A percentile compares a stretch with the other conserved stretches of the same genome.
Evolutionary conservation across 1,140 invertebrate species (phyloP).

Genomic region (Heliconius himera): DNA sequence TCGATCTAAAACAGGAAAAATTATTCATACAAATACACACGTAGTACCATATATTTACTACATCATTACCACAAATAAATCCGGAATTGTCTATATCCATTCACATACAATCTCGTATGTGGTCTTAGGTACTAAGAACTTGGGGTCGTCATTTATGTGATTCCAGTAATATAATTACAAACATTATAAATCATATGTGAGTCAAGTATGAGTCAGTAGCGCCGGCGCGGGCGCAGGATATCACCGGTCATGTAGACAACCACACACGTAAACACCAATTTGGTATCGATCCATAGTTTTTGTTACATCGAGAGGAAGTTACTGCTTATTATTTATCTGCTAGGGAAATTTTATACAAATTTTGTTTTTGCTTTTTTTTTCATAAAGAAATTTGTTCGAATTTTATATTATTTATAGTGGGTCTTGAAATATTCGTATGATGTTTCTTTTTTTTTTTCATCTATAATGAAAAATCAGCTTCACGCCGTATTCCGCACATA

Average conservation of each 20-base stretch:
- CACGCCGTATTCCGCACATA: no score
- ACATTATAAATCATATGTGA: slow-evolving; percentile 41
- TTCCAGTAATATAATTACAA: slow-evolving; percentile 71
- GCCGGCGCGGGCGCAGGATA: slow-evolving; percentile 63
- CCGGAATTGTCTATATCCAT: slow-evolving; percentile 2
- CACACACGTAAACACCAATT: slow-evolving; percentile 75
- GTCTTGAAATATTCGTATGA: not conserved
- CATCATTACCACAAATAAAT: slow-evolving; percentile 18
- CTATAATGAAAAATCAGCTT: no score
- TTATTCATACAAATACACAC: not conserved
- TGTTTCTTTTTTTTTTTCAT: not conserved
- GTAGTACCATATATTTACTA: not conserved
- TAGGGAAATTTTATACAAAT: not conserved
- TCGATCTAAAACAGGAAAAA: not conserved
- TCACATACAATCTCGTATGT: slow-evolving; percentile 25
- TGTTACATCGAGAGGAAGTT: slow-evolving; percentile 51
- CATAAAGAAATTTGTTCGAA: not conserved
- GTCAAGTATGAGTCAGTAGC: slow-evolving; percentile 64
- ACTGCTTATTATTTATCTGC: slow-evolving; percentile 11
- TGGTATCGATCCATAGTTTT: slow-evolving; percentile 69
- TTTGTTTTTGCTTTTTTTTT: not conserved
- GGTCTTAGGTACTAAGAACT: slow-evolving; percentile 54
- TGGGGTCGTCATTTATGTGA: slow-evolving; percentile 51
- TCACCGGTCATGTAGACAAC: slow-evolving; percentile 67
- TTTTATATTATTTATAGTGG: not conserved